phyloP scores from a whole-genome alignment of 2,113 vertebrate genomes.

The Phylloscopus trochiloides region DNA sequence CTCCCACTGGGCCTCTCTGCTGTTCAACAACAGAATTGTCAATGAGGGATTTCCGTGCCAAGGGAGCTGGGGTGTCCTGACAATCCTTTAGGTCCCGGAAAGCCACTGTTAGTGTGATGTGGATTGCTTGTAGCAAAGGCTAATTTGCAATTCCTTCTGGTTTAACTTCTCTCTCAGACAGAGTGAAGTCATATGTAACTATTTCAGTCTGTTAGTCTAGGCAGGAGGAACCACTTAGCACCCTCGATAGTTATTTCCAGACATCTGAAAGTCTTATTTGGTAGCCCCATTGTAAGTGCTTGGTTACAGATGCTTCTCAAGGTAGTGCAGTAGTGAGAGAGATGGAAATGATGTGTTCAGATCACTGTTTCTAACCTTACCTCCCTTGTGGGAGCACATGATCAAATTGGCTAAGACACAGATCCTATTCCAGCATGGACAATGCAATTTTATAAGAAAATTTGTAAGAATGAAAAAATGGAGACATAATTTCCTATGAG shows the following conservation, averaged over 20 bases:
- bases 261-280: not conserved
- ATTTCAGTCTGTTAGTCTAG: not conserved
- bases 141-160: not conserved
- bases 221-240: not conserved
- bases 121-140: not conserved
- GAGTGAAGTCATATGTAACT: not conserved
- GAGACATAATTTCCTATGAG: not conserved
- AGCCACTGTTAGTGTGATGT: not conserved
- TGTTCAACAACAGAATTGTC: not conserved
- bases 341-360: not conserved
- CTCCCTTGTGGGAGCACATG: fast-evolving
- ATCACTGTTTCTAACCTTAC: not conserved
- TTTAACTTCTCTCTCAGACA: not conserved
- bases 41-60: not conserved
- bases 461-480: not conserved
- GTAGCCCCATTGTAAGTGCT: not conserved
- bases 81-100: not conserved
- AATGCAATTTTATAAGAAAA: not conserved
- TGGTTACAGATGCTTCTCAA: not conserved
- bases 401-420: not conserved
- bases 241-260: not conserved
- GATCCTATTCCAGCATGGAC: not conserved
- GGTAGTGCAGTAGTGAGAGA: not conserved
- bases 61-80: not conserved
- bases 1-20: not conserved